Evolutionary conservation across 2,888 invertebrate species (phyloP), one percentile per base, ranked within the genome.

Genomic region (Lepeophtheirus nordmannii): DNA sequence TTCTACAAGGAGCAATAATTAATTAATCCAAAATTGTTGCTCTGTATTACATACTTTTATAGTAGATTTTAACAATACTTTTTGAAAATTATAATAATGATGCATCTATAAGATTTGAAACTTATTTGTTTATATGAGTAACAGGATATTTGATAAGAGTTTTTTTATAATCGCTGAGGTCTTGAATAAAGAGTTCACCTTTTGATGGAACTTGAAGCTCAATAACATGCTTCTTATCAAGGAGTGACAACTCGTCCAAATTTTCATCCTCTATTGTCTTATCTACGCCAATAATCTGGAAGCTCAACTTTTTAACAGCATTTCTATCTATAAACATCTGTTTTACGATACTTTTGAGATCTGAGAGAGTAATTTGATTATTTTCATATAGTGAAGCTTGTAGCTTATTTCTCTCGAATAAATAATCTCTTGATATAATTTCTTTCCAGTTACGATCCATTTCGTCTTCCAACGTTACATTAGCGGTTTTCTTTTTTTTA

Each of bases 381-480:
- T 78, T 79, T 67, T 83, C 81, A 3, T 82, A 73, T 2, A 46
- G 53, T n/a, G 53, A 14, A 17, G 53, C 53, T 46, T 46, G n/a
- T 17, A n/a, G 53, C 14, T 14, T n/a, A 8, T 46, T 46, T 68
- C 87, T 80, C 73, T 90, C 85, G 75, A 90, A 93, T 70, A 85
- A 75, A 72, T 87, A 90, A 64, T 86, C 83, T 63, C 80, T 79
- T 65, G 79, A 80, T 0, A 79, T 75, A 1, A 92, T 88, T 76
- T 92, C 91, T 0, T 76, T 75, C 89, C 89, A 91, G 74, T 89
- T 85, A 69, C 87, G 81, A 39, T 78, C 71, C 0, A 83, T 80
- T 76, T 91, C 91, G 70, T 89, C 86, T 70, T 81, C 81, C 60
- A 92, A 77, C 68, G 86, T 83, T 65, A 85, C 82, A 74, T 91